phyloP scores from a whole-genome alignment of 2,113 vertebrate species.

The Hypocryptadius cinnamomeus region DNA sequence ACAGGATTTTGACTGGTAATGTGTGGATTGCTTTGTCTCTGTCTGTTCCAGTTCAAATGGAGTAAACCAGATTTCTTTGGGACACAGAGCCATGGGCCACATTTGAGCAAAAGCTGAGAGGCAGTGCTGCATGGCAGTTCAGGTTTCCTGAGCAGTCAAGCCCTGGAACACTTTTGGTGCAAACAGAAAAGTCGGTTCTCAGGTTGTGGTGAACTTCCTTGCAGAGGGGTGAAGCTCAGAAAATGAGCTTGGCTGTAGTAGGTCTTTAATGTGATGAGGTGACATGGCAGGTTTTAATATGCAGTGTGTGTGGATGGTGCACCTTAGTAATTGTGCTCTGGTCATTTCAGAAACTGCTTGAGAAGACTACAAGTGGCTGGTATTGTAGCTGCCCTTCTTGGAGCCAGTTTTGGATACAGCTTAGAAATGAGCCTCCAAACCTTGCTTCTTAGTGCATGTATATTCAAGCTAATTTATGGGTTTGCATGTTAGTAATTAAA shows the following conservation, averaged over 20 bases:
- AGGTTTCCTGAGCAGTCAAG: background rate
- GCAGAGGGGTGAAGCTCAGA: background rate
- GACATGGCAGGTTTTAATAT: background rate
- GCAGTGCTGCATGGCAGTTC: background rate
- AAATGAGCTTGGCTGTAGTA: background rate
- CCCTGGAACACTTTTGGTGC: background rate
- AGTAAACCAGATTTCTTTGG: background rate
- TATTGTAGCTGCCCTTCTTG: background rate
- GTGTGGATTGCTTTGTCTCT: background rate
- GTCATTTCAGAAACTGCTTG: background rate
- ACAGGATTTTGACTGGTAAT: background rate
- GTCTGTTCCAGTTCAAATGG: background rate
- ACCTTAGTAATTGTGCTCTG: background rate
- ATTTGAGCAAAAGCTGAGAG: background rate
- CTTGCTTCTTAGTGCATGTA: background rate
- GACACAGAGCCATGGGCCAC: background rate
- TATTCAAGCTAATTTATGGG: background rate
- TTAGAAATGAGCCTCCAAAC: background rate
- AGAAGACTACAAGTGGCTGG: background rate
- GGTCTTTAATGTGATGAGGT: background rate
- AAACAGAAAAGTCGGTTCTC: background rate
- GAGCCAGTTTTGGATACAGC: background rate
- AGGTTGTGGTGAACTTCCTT: background rate
- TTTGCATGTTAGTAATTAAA: background rate
- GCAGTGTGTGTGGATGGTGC: background rate